Conservation (phyloP, 2,113 vertebrate species). For the Micromys minutus region DNA sequence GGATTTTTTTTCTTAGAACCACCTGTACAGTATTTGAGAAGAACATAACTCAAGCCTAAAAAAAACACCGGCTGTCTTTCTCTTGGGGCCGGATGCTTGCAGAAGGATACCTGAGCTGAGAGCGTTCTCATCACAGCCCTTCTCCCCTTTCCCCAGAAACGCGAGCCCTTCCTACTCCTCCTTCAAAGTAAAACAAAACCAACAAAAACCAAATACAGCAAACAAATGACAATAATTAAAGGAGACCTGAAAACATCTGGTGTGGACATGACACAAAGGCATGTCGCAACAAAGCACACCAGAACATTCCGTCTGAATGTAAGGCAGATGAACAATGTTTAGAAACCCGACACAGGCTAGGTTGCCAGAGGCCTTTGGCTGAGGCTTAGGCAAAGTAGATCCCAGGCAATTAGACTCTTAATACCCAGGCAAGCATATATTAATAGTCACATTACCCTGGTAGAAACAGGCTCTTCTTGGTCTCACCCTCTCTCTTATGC, state of each 20-base stretch:
- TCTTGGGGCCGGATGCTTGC: background rate
- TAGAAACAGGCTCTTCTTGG: background rate
- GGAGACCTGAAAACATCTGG: background rate
- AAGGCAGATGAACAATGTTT: background rate
- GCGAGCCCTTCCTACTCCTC: background rate
- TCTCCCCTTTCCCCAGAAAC: slow-evolving; percentile 37
- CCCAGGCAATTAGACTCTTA: background rate
- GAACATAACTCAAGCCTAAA: background rate
- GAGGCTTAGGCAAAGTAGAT: slow-evolving; percentile 39
- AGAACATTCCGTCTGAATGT: background rate
- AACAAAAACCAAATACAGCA: background rate
- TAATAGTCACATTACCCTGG: background rate
- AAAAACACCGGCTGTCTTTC: background rate
- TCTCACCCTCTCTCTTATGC: background rate
- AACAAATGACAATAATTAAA: background rate
- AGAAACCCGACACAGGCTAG: slow-evolving; percentile 31
- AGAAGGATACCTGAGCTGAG: background rate
- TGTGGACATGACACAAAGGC: background rate
- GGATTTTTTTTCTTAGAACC: background rate
- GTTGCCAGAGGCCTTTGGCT: slow-evolving; percentile 28
- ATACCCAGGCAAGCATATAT: background rate
- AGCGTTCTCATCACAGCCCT: background rate
- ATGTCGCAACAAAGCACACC: background rate
- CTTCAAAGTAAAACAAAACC: background rate
- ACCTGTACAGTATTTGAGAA: background rate